Conservation (phyloP, 2,888 invertebrate genomes). For the Drosophila pseudotakahashii region DNA sequence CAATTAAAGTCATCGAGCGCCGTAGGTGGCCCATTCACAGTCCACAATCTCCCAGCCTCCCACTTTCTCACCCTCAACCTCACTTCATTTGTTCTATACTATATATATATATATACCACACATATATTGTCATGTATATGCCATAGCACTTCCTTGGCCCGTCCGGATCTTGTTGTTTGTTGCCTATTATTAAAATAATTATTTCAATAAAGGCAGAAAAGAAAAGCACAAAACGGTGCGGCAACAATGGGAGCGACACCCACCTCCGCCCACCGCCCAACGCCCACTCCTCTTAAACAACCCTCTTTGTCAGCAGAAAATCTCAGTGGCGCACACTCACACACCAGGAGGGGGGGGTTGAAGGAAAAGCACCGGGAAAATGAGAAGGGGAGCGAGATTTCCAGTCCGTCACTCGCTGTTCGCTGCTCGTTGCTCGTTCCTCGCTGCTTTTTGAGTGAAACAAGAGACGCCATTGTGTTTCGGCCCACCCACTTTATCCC, state of each 20-base stretch:
- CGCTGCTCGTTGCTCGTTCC: constrained; percentile 63
- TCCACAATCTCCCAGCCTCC: constrained; percentile 15
- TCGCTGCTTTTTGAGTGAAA: constrained; percentile 72
- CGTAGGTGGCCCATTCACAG: constrained; percentile 74
- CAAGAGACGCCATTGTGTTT: constrained; percentile 76
- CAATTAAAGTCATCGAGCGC: constrained; percentile 83
- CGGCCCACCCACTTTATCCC: constrained; percentile 15
- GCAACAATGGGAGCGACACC: constrained; percentile 63
- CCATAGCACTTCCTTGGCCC: constrained; percentile 40
- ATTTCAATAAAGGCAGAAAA: constrained; percentile 77
- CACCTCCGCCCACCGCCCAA: constrained; percentile 9
- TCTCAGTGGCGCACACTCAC: constrained; percentile 53
- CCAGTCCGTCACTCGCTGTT: constrained; percentile 60
- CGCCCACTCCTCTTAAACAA: constrained; percentile 44
- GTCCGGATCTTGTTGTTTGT: constrained; percentile 66
- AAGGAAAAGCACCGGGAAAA: constrained; percentile 30
- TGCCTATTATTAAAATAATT: constrained; percentile 82
- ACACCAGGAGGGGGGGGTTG: constrained; percentile 2
- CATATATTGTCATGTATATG: constrained; percentile 27
- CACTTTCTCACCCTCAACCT: constrained; percentile 22
- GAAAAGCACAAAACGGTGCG: constrained; percentile 75
- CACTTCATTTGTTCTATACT: constrained; percentile 1
- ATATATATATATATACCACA: constrained; percentile 35
- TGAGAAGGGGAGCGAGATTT: constrained; percentile 48
- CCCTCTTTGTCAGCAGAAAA: constrained; percentile 76